Base-by-base conservation (phyloP, 1,140 invertebrate species). In the Steinernema feltiae region DNA sequence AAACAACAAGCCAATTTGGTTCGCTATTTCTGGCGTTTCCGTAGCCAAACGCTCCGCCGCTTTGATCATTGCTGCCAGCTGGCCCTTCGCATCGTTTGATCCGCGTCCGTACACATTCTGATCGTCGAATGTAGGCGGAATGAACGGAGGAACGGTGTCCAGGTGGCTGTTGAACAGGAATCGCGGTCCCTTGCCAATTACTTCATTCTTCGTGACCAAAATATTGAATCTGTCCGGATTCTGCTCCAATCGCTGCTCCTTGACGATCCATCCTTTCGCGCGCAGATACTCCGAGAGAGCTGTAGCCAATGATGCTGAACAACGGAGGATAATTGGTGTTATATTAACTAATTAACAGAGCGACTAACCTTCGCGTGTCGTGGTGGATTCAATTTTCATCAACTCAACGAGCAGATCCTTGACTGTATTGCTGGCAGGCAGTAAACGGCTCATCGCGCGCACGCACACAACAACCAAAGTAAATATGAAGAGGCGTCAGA, bases 101-200 rank as follows among this genome's bases (percentile, higher is more conserved):
- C 82, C 82, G 12, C 83, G 75, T 48, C 82, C 82, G 69, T 78
- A 78, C 21, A 83, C 77, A 30, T 76, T 76, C 27, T 53, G 53
- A 1, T 82, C 78, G 17, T 80, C 73, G 15, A 71, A 35, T 15
- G 32, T 71, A 24, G 78, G 82, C 29, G 70, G 71, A 48, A 83
- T 78, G 76, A 78, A 83, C 24, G 82, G 82, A 18, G 82, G 82
- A 32, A 83, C 82, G 17, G 82, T 83, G 73, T 83, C 82, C 75
- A 83, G 32, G 73, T 83, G 82, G 48, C 82, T 75, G 72, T 84
- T 83, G 31, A 83, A 79, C 29, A 84, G 35, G 35, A 83, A 30
- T 69, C 71, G 41, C 18, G 73, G 72, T 24, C 71, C 80, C n/a
- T 69, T 53, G 27, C 35, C 71, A 30, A 63, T 30, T 17, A 53